A percentile compares a stretch with the other conserved stretches of the same genome.
Evolutionary conservation across 2,113 vertebrate genomes (phyloP).

Genomic region (Stegostoma tigrinum): DNA sequence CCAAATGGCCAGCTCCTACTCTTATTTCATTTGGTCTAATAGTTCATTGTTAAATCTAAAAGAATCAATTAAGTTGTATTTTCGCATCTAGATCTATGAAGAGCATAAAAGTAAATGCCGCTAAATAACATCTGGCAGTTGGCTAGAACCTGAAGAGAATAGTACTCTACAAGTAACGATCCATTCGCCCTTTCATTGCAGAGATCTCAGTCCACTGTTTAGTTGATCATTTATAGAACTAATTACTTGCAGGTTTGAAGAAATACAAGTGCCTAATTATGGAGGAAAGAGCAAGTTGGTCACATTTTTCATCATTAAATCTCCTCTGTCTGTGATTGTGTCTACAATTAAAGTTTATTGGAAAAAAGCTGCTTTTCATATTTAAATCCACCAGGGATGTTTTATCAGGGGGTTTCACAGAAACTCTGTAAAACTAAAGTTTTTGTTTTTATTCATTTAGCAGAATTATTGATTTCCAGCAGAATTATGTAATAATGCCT

Average conservation of each 20-base stretch:
- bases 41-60: not conserved
- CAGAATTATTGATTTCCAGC: not conserved
- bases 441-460: not conserved
- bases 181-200: not conserved
- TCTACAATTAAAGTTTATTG: not conserved
- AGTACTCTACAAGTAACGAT: not conserved
- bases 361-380: not conserved
- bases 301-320: constrained; percentile 11
- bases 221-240: not conserved
- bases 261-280: constrained; percentile 13
- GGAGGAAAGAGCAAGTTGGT: not conserved
- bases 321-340: not conserved
- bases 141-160: not conserved
- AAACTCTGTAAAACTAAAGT: not conserved
- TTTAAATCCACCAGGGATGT: not conserved
- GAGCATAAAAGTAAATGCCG: not conserved
- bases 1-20: not conserved
- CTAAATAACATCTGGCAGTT: not conserved
- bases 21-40: not conserved
- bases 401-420: not conserved
- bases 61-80: not conserved
- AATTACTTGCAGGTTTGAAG: constrained; percentile 24
- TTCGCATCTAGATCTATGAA: not conserved
- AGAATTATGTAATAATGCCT: not conserved
- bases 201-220: not conserved